Conservation (phyloP, 2,888 invertebrate species). For the Muschampia plurimacula region DNA sequence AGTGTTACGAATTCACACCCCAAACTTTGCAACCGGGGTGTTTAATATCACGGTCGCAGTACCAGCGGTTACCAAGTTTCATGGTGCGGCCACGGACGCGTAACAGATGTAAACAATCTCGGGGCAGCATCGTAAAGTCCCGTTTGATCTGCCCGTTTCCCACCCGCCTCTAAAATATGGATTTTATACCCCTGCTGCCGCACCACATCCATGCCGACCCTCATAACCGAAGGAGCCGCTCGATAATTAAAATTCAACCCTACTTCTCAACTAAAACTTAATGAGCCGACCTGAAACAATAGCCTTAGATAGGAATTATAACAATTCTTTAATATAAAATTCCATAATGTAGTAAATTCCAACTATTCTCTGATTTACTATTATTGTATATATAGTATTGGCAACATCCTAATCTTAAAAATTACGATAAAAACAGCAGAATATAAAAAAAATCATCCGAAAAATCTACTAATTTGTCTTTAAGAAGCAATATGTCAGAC, state of each 20-base stretch:
- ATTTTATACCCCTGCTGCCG: slow-evolving; percentile 80
- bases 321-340: not conserved
- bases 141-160: slow-evolving; percentile 78
- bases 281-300: slow-evolving; percentile 18
- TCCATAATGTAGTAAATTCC: not conserved
- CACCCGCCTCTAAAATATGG: slow-evolving; percentile 79
- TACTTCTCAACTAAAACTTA: slow-evolving; percentile 33
- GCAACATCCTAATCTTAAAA: not conserved
- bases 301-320: not conserved
- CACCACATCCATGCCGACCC: slow-evolving; percentile 78
- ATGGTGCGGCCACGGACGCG: slow-evolving; percentile 72
- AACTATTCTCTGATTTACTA: not conserved
- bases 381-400: too few species aligned
- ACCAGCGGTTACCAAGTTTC: slow-evolving; percentile 80
- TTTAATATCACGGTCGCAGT: slow-evolving; percentile 64
- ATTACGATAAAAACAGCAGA: not conserved
- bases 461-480: not conserved
- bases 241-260: slow-evolving; percentile 38
- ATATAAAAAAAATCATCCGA: not conserved
- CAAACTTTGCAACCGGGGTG: slow-evolving; percentile 48
- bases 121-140: slow-evolving; percentile 78
- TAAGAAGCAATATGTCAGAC: not conserved
- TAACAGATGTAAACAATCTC: slow-evolving; percentile 85
- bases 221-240: slow-evolving; percentile 60
- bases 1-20: slow-evolving; percentile 30